Conservation (phyloP, 2,888 invertebrate species). For the Amblyteles armatorius region DNA sequence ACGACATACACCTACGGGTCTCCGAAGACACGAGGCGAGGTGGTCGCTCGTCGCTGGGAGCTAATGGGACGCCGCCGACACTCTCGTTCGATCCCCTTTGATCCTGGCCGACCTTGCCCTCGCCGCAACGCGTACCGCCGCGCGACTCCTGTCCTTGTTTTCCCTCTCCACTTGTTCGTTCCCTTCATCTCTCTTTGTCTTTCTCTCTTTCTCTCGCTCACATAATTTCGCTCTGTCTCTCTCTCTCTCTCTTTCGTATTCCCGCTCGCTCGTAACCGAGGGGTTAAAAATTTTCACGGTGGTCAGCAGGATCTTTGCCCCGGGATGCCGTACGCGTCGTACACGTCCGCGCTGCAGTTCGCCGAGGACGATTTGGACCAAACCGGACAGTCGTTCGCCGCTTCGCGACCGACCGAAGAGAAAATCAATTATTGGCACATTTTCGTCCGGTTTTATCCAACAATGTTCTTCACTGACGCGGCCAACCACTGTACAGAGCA, state of each 20-base stretch:
- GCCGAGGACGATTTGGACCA: not conserved
- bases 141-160: conserved; percentile 57
- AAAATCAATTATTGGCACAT: conserved; percentile 17
- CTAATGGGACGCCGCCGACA: conserved; percentile 80
- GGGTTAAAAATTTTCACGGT: conserved; percentile 77
- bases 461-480: not conserved
- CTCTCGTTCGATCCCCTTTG: conserved; percentile 77
- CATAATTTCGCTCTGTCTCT: conserved; percentile 8
- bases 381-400: conserved; percentile 3
- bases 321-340: conserved; percentile 2
- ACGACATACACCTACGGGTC: conserved; percentile 62
- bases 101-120: conserved; percentile 81
- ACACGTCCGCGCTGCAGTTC: conserved; percentile 12
- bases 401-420: not conserved
- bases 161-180: conserved; percentile 48
- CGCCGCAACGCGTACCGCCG: conserved; percentile 67
- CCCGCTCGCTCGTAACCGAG: conserved; percentile 71
- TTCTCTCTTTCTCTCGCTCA: conserved; percentile 33
- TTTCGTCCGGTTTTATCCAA: not conserved
- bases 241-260: conserved; percentile 39
- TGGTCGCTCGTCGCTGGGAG: conserved; percentile 78
- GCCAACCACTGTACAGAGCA: not conserved
- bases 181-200: conserved; percentile 44
- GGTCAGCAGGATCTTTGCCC: conserved; percentile 70
- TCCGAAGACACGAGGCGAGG: conserved; percentile 75